These are phyloP conservation scores for Picus viridis DNA, from an alignment of 2,797 vertebrate genomes.

Conservation along the genomic window DNA sequence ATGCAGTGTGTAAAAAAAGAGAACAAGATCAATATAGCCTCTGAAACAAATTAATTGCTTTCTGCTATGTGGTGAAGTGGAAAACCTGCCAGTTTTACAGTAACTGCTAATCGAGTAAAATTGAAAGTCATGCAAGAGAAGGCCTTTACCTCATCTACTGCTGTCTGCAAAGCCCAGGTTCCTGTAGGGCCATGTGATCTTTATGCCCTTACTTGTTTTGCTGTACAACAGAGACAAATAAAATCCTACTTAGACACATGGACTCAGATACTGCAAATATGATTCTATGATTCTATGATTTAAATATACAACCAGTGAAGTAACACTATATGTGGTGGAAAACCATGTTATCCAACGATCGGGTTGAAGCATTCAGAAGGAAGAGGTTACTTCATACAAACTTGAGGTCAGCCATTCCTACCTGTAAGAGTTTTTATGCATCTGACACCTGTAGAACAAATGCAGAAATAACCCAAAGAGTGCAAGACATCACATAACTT, in stretches of 20 bases:
- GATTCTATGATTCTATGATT: too few relatives aligned
- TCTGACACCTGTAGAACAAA: background rate
- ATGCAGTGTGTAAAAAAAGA: background rate
- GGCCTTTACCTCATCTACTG: background rate
- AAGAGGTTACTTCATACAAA: background rate
- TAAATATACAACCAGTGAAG: background rate
- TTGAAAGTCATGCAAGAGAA: background rate
- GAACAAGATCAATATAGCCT: background rate
- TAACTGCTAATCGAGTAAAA: background rate
- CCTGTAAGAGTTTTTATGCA: background rate
- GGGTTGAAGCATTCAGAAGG: background rate
- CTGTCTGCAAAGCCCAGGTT: background rate
- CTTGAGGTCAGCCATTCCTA: background rate
- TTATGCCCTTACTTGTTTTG: background rate
- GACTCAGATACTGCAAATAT: background rate
- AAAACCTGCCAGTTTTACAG: background rate
- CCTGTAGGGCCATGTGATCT: background rate
- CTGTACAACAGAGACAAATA: background rate
- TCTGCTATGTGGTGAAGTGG: background rate
- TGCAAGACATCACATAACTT: background rate
- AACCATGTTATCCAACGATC: background rate
- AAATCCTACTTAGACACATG: background rate
- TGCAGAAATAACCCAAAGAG: background rate
- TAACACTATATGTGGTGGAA: background rate
- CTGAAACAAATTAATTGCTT: background rate